Percentiles rank a stretch among this genome's conserved stretches.
Evolutionary conservation across 37 sponge, comb jelly and placozoan genomes (phyloP).

Genomic region (Chondrilla cf. caribensis): DNA sequence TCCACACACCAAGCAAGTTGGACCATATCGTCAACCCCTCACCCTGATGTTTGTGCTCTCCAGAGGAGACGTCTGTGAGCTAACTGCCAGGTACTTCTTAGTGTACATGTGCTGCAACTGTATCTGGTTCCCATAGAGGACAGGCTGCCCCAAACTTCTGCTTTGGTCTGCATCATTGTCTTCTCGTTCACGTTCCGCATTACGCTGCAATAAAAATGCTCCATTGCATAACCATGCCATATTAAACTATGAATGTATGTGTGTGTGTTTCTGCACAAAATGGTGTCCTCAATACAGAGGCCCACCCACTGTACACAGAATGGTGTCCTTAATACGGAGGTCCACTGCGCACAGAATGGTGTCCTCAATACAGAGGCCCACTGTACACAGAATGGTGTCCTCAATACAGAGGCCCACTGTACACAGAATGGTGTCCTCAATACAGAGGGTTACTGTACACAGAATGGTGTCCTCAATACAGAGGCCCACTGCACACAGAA

Average conservation of each 20-base stretch:
- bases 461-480: too few relatives aligned
- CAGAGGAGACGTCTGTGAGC: slow-evolving; percentile 50
- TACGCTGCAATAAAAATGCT: background rate
- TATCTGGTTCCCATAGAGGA: slow-evolving; percentile 8
- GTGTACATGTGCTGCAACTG: slow-evolving; percentile 65
- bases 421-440: too few relatives aligned
- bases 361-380: too few relatives aligned
- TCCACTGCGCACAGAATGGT: too few relatives aligned
- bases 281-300: too few relatives aligned
- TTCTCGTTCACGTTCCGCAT: background rate
- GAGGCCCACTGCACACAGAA: too few relatives aligned
- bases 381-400: too few relatives aligned
- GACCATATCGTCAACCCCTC: background rate
- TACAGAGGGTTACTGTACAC: too few relatives aligned
- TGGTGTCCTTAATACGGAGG: too few relatives aligned
- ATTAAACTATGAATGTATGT: background rate
- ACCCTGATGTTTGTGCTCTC: slow-evolving; percentile 71
- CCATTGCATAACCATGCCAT: background rate
- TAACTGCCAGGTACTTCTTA: slow-evolving; percentile 59
- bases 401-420: too few relatives aligned
- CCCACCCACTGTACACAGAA: background rate
- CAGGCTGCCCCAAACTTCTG: background rate
- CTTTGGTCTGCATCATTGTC: slow-evolving; percentile 11
- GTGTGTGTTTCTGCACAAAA: background rate
- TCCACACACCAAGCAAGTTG: background rate